Conservation (phyloP, 2,797 vertebrate genomes). For the Podarcis lilfordi region DNA sequence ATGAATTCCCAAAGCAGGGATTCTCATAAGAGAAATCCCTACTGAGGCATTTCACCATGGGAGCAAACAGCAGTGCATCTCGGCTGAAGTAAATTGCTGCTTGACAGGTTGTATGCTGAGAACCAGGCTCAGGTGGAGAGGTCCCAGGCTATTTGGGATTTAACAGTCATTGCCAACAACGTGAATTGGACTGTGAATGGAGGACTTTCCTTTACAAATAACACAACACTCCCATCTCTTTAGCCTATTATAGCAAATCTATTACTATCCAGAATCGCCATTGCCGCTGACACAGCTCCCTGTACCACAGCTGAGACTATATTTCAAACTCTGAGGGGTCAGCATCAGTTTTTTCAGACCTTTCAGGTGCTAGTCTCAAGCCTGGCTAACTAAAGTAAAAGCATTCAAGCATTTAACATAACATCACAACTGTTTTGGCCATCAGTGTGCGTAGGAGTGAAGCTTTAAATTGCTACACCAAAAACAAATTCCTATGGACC, state of each 20-base stretch:
- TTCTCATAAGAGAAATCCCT: slow-evolving; percentile 60
- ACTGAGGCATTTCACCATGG: slow-evolving; percentile 54
- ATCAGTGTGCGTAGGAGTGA: too few species aligned
- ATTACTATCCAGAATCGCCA: slow-evolving; percentile 48
- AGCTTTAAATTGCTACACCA: not conserved
- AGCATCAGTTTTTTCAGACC: not conserved
- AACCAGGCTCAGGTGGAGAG: slow-evolving; percentile 33
- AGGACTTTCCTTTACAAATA: slow-evolving; percentile 45
- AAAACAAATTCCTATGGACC: not conserved
- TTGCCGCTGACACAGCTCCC: not conserved
- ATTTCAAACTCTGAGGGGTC: not conserved
- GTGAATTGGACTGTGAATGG: rapidly evolving
- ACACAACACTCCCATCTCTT: slow-evolving; percentile 46
- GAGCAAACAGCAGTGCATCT: slow-evolving; percentile 56
- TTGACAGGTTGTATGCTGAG: slow-evolving; percentile 29
- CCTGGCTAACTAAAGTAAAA: not conserved
- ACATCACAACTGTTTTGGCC: too few species aligned
- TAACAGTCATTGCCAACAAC: not conserved
- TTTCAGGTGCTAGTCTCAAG: not conserved
- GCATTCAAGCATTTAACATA: not conserved
- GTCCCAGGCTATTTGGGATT: slow-evolving; percentile 1
- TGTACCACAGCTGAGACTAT: not conserved
- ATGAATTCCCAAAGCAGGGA: slow-evolving; percentile 60
- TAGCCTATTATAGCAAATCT: slow-evolving; percentile 43
- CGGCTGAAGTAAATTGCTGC: slow-evolving; percentile 1